Evolutionary conservation across 2,113 vertebrate genomes (phyloP), one percentile per base, ranked within the genome.

Genomic region (Muscicapa adusta): DNA sequence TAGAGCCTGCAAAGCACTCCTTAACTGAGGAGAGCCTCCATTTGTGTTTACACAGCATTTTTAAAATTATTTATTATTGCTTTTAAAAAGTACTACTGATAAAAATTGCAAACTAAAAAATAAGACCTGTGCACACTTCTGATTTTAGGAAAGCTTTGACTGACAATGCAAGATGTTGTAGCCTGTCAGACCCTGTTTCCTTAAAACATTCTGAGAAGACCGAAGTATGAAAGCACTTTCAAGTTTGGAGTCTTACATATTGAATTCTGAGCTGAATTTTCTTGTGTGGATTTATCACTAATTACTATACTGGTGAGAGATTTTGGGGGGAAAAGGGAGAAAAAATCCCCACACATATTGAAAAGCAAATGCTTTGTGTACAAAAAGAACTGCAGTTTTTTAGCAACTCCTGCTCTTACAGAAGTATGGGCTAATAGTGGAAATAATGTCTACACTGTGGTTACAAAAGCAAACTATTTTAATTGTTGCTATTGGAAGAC

Each of bases 401-500:
- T 67, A 82, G 62, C 28, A 82, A 13, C 33, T 57, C 60, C 19
- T 26, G 18, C 36, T 71, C 40, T 76, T 88, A 51, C 47, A 94
- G 62, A 45, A 61, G 11, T 28, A 45, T 18, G 36, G 83, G 28
- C 65, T 86, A 84, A 89, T 31, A 68, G 29, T 76, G 85, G 76
- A 89, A 91, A 92, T 89, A 76, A 85, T 42, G 16, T 63, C 90
- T 67, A 13, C 26, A 10, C 33, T 48, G 61, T 88, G 19, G 53
- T 92, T 94, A 85, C 65, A 81, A 88, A 93, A 95, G 72, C 54
- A 88, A 88, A 66, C 17, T 63, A 57, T 95, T 97, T 91, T 91
- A 94, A 96, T 96, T 96, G 86, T 96, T 97, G 88, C 50, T 79
- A 12, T 96, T 97, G 91, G 94, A 96, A 96, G 86, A 79, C 36